Evolutionary conservation across 2,113 vertebrate genomes (phyloP).

Genomic region (Chaenocephalus aceratus): DNA sequence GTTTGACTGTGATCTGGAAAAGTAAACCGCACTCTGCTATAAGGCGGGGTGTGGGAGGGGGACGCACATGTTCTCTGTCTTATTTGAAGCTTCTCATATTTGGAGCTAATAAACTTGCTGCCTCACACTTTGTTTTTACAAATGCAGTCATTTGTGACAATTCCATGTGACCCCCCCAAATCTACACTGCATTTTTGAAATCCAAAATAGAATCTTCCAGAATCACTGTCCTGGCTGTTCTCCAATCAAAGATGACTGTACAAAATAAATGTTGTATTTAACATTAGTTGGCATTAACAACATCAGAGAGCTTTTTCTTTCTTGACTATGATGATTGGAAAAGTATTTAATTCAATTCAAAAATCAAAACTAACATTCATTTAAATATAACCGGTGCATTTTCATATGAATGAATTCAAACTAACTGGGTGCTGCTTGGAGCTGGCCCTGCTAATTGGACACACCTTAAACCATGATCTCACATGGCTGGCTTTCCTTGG

Average conservation of each 20-base stretch:
- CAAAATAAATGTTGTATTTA: slow-evolving; percentile 1
- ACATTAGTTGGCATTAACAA: neutral
- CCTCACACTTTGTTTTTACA: slow-evolving; percentile 40
- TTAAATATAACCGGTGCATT: neutral
- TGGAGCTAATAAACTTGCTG: slow-evolving; percentile 48
- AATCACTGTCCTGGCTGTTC: slow-evolving; percentile 30
- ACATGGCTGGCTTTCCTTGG: slow-evolving; percentile 70
- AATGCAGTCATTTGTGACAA: slow-evolving; percentile 34
- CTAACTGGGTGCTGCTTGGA: slow-evolving; percentile 12
- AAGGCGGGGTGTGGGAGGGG: slow-evolving; percentile 50
- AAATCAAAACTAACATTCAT: neutral
- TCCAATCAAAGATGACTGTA: slow-evolving; percentile 14
- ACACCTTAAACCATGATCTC: slow-evolving; percentile 80
- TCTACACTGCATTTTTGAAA: slow-evolving; percentile 48
- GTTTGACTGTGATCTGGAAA: slow-evolving; percentile 75
- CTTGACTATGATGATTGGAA: neutral
- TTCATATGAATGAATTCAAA: neutral
- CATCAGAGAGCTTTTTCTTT: neutral
- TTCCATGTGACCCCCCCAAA: slow-evolving; percentile 43
- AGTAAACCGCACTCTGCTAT: slow-evolving; percentile 66
- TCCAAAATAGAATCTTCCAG: slow-evolving; percentile 47
- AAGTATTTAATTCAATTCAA: slow-evolving; percentile 6
- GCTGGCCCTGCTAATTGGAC: slow-evolving; percentile 69
- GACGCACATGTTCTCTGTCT: slow-evolving; percentile 57
- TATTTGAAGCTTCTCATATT: slow-evolving; percentile 65